phyloP scores from a whole-genome alignment of 2,888 invertebrate genomes.

The Cantharis rustica region DNA sequence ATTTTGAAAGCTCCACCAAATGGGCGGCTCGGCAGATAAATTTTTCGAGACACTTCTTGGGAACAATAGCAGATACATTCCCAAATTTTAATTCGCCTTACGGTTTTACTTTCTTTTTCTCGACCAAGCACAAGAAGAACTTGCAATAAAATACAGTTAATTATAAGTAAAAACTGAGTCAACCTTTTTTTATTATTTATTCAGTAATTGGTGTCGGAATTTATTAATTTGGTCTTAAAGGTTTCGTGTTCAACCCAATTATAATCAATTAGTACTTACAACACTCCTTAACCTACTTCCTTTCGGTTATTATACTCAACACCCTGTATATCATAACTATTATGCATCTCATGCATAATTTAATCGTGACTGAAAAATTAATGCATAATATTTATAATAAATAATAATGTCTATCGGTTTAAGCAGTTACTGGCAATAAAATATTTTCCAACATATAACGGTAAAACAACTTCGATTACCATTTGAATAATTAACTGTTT shows the following conservation, averaged over 20 bases:
- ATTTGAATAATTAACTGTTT: slow-evolving; percentile 2
- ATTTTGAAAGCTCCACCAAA: background rate
- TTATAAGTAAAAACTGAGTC: slow-evolving; percentile 9
- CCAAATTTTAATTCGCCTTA: background rate
- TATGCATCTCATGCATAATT: background rate
- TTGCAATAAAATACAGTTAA: background rate
- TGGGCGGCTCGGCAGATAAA: slow-evolving; percentile 9
- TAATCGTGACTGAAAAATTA: slow-evolving; percentile 1
- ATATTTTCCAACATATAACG: background rate
- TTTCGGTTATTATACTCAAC: background rate
- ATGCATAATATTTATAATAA: background rate
- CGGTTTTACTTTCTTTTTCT: background rate
- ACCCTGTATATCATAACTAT: background rate
- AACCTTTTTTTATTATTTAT: slow-evolving; percentile 11
- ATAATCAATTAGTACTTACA: background rate
- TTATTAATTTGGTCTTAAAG: slow-evolving; percentile 11
- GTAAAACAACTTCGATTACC: background rate
- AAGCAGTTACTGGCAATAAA: background rate
- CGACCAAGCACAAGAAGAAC: background rate
- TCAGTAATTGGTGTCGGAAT: background rate
- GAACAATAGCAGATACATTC: slow-evolving; percentile 7
- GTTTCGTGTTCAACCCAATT: slow-evolving; percentile 7
- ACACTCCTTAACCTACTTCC: background rate
- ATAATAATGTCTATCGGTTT: background rate
- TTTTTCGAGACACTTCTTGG: slow-evolving; percentile 8